These are phyloP conservation scores for Tauraco hartlaubi DNA, from an alignment of 2,797 vertebrate species.

Conservation along the genomic window DNA sequence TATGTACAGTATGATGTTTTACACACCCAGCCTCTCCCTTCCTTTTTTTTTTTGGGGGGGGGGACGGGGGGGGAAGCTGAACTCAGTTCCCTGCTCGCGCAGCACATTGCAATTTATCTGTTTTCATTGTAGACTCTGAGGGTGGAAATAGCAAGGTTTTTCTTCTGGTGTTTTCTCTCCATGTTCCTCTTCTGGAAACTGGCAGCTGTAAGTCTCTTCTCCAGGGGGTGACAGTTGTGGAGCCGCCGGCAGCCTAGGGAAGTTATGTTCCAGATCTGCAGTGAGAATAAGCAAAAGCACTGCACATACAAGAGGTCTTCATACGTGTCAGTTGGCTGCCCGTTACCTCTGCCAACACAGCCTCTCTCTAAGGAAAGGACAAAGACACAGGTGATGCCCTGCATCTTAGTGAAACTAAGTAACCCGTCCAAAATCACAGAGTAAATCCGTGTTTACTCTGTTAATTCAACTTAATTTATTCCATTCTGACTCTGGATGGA, in stretches of 20 bases:
- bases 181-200: slow-evolving; percentile 81
- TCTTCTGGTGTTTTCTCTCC: slow-evolving; percentile 61
- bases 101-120: background rate
- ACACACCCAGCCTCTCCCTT: background rate
- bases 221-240: rapidly evolving
- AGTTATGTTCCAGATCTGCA: background rate
- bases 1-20: background rate
- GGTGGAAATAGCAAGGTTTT: background rate
- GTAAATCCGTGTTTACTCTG: rapidly evolving
- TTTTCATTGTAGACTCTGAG: background rate
- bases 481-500: background rate
- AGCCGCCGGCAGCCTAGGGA: background rate
- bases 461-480: background rate
- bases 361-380: background rate
- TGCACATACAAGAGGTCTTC: background rate
- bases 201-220: slow-evolving; percentile 75
- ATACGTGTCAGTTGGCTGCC: background rate
- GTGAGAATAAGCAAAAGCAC: background rate
- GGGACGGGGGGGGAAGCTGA: background rate
- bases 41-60: too few species aligned
- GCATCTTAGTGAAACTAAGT: background rate
- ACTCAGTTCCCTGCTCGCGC: background rate
- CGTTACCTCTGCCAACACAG: background rate
- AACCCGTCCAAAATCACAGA: background rate
- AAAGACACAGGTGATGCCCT: background rate